A percentile compares a stretch with the other conserved stretches of the same genome.
These are phyloP conservation scores for Pogona vitticeps DNA, from an alignment of 2,113 vertebrate species.

Conservation along the genomic window DNA sequence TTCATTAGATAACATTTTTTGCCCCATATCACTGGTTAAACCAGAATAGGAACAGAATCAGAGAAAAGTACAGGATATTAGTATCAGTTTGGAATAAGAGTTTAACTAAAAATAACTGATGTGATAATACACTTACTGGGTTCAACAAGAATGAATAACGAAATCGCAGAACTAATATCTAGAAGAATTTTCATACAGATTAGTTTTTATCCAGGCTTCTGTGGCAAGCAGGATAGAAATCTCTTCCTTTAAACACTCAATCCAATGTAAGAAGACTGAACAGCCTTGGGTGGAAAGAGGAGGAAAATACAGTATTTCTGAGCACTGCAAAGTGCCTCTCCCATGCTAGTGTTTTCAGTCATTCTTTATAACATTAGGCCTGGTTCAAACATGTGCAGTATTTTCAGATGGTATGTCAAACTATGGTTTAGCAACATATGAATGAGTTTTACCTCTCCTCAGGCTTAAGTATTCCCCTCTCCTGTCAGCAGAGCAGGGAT, in stretches of 20 bases:
- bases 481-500: not conserved
- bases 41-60: not conserved
- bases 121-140: not conserved
- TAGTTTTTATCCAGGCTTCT: not conserved
- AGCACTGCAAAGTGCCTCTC: not conserved
- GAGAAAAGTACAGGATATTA: not conserved
- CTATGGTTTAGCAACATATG: not conserved
- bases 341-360: not conserved
- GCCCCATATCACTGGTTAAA: not conserved
- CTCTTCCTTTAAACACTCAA: not conserved
- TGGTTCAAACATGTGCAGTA: not conserved
- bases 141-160: not conserved
- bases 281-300: not conserved
- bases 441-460: too few species aligned
- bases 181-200: not conserved
- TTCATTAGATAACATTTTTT: not conserved
- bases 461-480: not conserved
- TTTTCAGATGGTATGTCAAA: not conserved
- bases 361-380: not conserved
- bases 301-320: not conserved
- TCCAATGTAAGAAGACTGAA: not conserved
- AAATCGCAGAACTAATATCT: not conserved
- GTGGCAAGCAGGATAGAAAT: not conserved
- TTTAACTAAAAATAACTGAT: constrained; percentile 5
- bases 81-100: not conserved